phyloP scores from a whole-genome alignment of 2,113 vertebrate genomes.

The Puffinus mauretanicus region DNA sequence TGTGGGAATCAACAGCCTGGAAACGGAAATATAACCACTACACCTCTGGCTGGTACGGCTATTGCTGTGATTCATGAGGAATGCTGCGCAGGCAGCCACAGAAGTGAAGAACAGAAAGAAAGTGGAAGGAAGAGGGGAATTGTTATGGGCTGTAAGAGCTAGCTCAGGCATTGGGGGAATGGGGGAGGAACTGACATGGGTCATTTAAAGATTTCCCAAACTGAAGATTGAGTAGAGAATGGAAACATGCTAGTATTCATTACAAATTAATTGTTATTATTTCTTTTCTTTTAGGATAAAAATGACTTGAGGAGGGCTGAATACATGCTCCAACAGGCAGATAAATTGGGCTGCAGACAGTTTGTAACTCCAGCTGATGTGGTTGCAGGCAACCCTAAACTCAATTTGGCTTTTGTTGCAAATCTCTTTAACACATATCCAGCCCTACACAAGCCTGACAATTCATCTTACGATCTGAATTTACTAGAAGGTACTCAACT shows the following conservation, averaged over 20 bases:
- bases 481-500: slow-evolving; percentile 84
- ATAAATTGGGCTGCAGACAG: slow-evolving; percentile 91
- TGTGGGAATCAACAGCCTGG: not conserved
- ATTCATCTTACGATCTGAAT: slow-evolving; percentile 75
- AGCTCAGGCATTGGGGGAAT: not conserved
- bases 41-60: not conserved
- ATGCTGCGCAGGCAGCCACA: not conserved
- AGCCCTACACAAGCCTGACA: slow-evolving; percentile 73
- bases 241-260: not conserved
- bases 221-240: not conserved
- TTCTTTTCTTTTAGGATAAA: slow-evolving; percentile 76
- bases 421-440: slow-evolving; percentile 94
- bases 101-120: not conserved
- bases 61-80: not conserved
- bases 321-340: slow-evolving; percentile 91
- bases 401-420: slow-evolving; percentile 95
- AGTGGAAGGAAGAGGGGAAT: not conserved
- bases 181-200: not conserved
- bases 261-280: not conserved
- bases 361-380: slow-evolving; percentile 94
- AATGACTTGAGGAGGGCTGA: slow-evolving; percentile 85
- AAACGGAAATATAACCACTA: not conserved
- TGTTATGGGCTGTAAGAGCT: not conserved
- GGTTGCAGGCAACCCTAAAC: slow-evolving; percentile 91
- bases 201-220: not conserved